Evolutionary conservation across 2,797 vertebrate genomes (phyloP), one percentile per base, ranked within the genome.

Genomic region (Luscinia luscinia): DNA sequence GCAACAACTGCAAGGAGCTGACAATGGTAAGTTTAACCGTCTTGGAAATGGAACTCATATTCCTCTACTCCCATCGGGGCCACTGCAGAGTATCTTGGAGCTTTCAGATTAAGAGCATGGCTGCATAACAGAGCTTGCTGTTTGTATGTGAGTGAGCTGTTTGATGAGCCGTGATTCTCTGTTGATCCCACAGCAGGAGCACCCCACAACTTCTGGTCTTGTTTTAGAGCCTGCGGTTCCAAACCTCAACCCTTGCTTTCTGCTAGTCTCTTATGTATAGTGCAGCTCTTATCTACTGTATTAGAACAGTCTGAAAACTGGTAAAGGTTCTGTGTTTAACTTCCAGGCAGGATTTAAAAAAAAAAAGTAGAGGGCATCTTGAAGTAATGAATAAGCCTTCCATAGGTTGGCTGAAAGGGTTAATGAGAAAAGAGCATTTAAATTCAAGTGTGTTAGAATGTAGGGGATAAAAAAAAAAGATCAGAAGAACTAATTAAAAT

Each of bases 401-500:
- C 17, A 1, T 22, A 64, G n/a, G 20, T 54, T 2, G 7, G 11
- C 76, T 77, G 46, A 75, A 84, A 84, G 58, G 32, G 40, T 86
- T 70, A 40, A 22, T 54, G 63, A 72, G 17, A 46, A 84, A 78
- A 80, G 38, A 24, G 11, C 16, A 18, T 81, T 93, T 46, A 68
- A 38, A 91, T 90, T 75, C 19, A 61, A 58, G 24, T 77, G 52
- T 77, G 15, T 84, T 77, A n/a, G 19, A 72, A 36, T 26, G 62
- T 9, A 23, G 45, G 36, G 38, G 17, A 45, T 41, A 18, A 19
- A 49, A 48, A 49, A 48, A 46, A 73, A 66, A 41, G 11, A 48
- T 23, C 54, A 54, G 32, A 80, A 84, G 22, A 88, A 49, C 19
- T 54, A 77, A 92, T 81, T 75, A 89, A 76, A 90, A 59, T 88